These are phyloP conservation scores for Hydropsyche betteni DNA, from an alignment of 2,888 invertebrate genomes.

Conservation along the genomic window DNA sequence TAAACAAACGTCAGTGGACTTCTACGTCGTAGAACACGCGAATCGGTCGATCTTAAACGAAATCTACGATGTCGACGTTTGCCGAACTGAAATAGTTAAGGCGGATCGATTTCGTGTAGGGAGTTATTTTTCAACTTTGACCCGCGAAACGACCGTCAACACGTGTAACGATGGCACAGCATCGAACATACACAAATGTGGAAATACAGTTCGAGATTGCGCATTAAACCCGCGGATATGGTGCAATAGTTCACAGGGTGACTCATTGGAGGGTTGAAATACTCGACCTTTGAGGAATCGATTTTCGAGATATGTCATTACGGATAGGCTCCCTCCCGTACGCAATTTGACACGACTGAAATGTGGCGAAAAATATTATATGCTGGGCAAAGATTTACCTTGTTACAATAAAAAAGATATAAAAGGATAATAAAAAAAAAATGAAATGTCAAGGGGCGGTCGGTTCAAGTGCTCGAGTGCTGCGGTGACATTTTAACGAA, in stretches of 20 bases:
- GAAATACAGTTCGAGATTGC: background rate
- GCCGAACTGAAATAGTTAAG: background rate
- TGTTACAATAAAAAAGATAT: too few species aligned
- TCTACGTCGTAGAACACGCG: background rate
- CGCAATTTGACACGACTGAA: too few species aligned
- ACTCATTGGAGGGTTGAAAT: background rate
- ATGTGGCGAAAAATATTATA: too few species aligned
- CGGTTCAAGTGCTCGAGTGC: too few species aligned
- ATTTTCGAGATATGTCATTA: too few species aligned
- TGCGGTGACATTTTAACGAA: too few species aligned
- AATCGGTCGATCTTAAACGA: background rate
- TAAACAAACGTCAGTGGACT: background rate
- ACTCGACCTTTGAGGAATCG: background rate
- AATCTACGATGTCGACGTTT: background rate
- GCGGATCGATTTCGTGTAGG: background rate
- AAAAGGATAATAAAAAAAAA: too few species aligned
- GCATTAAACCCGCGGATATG: background rate
- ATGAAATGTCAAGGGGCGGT: too few species aligned
- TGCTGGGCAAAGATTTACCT: too few species aligned
- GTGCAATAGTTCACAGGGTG: constrained; percentile 15
- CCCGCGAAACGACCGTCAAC: too few species aligned
- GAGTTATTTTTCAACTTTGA: too few species aligned
- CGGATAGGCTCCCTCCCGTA: too few species aligned
- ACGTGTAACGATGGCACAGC: background rate
- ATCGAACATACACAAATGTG: background rate